Percentiles rank a stretch among this genome's conserved stretches.
phyloP scores from a whole-genome alignment of 2,797 vertebrate genomes.

The Ceyx erithaca region DNA sequence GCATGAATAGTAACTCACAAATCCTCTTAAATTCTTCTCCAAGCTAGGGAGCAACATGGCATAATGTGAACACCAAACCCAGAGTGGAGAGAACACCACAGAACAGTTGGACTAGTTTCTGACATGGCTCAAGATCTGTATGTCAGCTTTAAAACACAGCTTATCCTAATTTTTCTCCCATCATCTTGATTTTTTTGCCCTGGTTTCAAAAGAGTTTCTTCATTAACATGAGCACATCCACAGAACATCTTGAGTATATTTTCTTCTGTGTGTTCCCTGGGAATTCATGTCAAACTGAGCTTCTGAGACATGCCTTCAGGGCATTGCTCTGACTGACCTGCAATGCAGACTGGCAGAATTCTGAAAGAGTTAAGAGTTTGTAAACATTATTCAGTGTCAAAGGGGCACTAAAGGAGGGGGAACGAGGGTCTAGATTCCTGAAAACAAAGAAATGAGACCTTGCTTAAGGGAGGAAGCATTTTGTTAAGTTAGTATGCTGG shows the following conservation, averaged over 20 bases:
- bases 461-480: neutral
- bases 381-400: neutral
- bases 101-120: slow-evolving; percentile 22
- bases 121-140: neutral
- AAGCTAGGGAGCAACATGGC: slow-evolving; percentile 32
- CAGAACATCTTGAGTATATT: neutral
- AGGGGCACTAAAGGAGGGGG: neutral
- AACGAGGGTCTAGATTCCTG: neutral
- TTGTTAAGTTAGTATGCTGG: neutral
- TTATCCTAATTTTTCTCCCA: neutral
- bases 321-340: neutral
- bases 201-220: neutral
- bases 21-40: slow-evolving; percentile 61
- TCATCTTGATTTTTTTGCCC: fast-evolving
- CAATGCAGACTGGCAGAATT: neutral
- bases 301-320: neutral
- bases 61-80: slow-evolving; percentile 5
- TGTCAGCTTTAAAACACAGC: neutral
- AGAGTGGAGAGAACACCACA: slow-evolving; percentile 1
- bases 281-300: neutral
- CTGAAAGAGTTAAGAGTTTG: neutral
- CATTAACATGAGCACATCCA: neutral
- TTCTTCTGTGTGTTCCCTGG: neutral
- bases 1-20: slow-evolving; percentile 45
- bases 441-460: neutral